These are phyloP conservation scores for Anthoscopus minutus DNA, from an alignment of 2,113 vertebrate genomes.

Conservation along the genomic window DNA sequence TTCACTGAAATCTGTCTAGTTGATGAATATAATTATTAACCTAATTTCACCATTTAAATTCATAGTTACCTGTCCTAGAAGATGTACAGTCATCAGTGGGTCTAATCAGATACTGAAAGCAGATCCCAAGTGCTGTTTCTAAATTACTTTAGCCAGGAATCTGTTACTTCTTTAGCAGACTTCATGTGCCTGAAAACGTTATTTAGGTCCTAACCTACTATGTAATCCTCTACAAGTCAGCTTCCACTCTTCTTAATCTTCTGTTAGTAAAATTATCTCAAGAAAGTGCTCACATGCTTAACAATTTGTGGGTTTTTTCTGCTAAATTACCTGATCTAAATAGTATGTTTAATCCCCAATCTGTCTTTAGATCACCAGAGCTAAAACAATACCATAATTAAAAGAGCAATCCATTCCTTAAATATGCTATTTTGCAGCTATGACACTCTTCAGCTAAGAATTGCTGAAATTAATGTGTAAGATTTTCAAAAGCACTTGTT, in stretches of 20 bases:
- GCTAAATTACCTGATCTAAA: not conserved
- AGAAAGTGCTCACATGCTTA: not conserved
- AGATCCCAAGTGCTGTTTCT: not conserved
- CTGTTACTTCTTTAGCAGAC: not conserved
- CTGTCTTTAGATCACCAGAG: not conserved
- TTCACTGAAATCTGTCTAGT: not conserved
- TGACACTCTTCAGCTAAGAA: not conserved
- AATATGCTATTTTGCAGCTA: not conserved
- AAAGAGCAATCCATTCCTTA: not conserved
- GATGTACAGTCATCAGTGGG: not conserved
- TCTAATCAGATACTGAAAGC: not conserved
- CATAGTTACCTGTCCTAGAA: not conserved
- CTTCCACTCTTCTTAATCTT: not conserved
- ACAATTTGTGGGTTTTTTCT: not conserved
- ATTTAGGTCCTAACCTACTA: not conserved
- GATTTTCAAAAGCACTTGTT: not conserved
- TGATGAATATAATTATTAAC: not conserved
- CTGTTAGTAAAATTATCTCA: not conserved
- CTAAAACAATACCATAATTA: not conserved
- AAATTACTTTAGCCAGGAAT: not conserved
- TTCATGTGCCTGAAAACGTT: not conserved
- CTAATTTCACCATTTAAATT: not conserved
- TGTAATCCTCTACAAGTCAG: not conserved
- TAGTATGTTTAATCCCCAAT: not conserved
- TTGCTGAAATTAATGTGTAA: not conserved